Evolutionary conservation across 2,113 vertebrate species (phyloP), one percentile per base, ranked within the genome.

Genomic region (Clarias macrocephalus): DNA sequence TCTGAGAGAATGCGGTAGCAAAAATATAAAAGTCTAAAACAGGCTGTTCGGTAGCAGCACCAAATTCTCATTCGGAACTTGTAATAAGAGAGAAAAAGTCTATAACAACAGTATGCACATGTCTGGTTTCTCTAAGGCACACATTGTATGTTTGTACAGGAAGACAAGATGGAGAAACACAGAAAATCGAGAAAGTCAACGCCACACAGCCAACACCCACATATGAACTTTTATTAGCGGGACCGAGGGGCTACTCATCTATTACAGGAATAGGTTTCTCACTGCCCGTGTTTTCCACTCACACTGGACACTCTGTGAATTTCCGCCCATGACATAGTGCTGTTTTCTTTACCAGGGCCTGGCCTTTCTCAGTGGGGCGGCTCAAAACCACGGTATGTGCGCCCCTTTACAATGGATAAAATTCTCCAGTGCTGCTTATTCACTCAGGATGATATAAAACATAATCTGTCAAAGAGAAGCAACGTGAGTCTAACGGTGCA

Each of bases 381-480:
- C 87, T 90, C 82, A 87, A 86, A 88, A 75, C 87, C 86, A 88
- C 15, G 70, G 88, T 75, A 82, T 85, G 87, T 48, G 37, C 82
- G 85, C 87, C 86, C 30, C 59, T 84, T 87, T 90, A 87, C 89
- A 85, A 86, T 87, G 79, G 89, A 85, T 88, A 88, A 88, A 88
- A 82, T 79, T 90, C 87, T 88, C 77, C 77, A 87, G 60, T 85
- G 56, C 82, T 75, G 82, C 70, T 84, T 87, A 87, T 87, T 87
- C 86, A 87, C 72, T 82, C 87, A 82, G 82, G 82, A 87, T 90
- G 89, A 90, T 88, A 90, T 83, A 90, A 90, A 90, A 90, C 89
- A 90, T 88, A 87, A 90, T 87, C 89, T 88, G 88, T 88, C 85
- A 87, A 90, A 88, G 85, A 90, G 87, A 88, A 81, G 82, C 85